phyloP scores from a whole-genome alignment of 2,113 vertebrate genomes.

The Elgaria multicarinata region DNA sequence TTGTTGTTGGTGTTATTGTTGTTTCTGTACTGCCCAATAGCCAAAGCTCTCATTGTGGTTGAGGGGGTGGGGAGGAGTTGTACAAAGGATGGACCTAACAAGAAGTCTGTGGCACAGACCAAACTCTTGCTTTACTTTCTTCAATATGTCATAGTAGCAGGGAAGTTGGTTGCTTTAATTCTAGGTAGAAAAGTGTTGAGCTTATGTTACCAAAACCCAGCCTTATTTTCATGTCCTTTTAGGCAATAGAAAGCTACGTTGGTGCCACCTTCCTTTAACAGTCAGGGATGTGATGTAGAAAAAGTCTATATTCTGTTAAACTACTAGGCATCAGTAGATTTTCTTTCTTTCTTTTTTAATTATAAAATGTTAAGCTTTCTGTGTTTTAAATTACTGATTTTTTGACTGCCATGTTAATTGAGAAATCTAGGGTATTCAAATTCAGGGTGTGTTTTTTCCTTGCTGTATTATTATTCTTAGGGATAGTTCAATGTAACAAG shows the following conservation, averaged over 20 bases:
- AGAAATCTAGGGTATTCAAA: conserved; percentile 96
- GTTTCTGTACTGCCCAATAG: no score
- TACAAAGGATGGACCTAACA: not conserved
- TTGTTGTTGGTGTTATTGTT: no score
- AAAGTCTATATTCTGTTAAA: conserved; percentile 57
- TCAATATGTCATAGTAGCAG: not conserved
- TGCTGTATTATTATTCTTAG: conserved; percentile 99
- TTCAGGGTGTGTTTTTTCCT: conserved; percentile 93
- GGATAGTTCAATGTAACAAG: conserved; percentile 97
- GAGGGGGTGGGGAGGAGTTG: not conserved
- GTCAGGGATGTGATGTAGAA: not conserved
- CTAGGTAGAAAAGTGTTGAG: not conserved
- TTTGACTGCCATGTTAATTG: conserved; percentile 93
- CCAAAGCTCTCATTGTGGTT: no score
- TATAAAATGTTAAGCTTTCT: conserved; percentile 77
- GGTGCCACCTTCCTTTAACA: not conserved
- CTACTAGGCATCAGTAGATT: conserved; percentile 81
- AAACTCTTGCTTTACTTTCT: not conserved
- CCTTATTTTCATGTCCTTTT: not conserved
- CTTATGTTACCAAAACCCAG: not conserved
- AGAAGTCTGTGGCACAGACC: not conserved
- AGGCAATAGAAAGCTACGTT: not conserved
- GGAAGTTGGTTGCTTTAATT: not conserved
- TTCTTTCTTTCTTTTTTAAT: conserved; percentile 71
- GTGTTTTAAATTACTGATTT: conserved; percentile 84